Evolutionary conservation across 2,797 vertebrate genomes (phyloP), one percentile per base, ranked within the genome.

Genomic region (Odontamblyopus rebecca): DNA sequence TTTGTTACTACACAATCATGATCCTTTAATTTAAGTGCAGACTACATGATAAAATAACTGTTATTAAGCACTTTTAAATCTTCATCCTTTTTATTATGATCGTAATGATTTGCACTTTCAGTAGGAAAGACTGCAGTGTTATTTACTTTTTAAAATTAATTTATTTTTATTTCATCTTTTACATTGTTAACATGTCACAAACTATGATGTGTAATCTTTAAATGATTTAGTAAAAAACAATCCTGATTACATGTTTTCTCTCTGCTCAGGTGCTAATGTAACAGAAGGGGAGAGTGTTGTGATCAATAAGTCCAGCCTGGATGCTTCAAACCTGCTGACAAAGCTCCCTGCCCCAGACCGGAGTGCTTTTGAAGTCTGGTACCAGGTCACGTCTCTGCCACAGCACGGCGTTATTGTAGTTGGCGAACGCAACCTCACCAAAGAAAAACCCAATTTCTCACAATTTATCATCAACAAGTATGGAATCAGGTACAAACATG

Each of bases 371-470:
- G 96, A 98, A 85, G 93, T 96, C 53, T 98, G 96, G 96, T 98
- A 95, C 86, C 94, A 96, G 85, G 94, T 97, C 71, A 91, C 83
- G 0, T 91, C 89, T 38, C 90, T 97, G 80, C 96, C 96, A 26
- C 89, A 81, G 2, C 93, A 95, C 12, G 96, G 96, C 0, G 77
- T 91, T 60, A 93, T 98, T 30, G 41, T 94, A 57, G 93, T 94
- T 35, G 95, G 95, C 64, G 95, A 98, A 80, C 92, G 93, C 82
- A 97, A 96, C 1, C 50, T 98, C 80, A 96, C 96, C 26, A 90
- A 88, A 80, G 95, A 95, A 82, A 97, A 97, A 70, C 95, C 96
- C 1, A 94, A 93, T 82, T 98, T 98, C 80, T 97, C 96, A 38
- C 97, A 98, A 7, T 94, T 93, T 48, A 90, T 95, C 23, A 66